These are phyloP conservation scores for Stratiomys singularior DNA, from an alignment of 2,888 invertebrate genomes.

Conservation along the genomic window DNA sequence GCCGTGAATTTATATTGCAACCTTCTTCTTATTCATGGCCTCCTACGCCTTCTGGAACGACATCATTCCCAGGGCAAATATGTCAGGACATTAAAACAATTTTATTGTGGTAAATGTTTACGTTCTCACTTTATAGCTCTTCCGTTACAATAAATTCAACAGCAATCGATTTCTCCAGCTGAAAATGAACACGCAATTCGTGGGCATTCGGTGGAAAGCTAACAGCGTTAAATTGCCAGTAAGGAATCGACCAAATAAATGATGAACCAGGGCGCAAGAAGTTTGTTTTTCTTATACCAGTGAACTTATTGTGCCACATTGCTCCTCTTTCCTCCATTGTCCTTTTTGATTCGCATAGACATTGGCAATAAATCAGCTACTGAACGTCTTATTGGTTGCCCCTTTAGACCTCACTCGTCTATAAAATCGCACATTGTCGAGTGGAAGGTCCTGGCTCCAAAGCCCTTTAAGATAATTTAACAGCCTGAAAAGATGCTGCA, in stretches of 20 bases:
- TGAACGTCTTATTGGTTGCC: neutral
- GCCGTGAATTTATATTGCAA: too few species aligned
- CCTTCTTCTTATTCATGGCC: too few species aligned
- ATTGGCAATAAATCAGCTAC: constrained; percentile 15
- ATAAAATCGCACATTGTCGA: neutral
- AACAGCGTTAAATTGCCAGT: constrained; percentile 20
- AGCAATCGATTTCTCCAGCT: constrained; percentile 33
- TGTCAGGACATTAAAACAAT: constrained; percentile 38
- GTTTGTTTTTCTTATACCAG: neutral
- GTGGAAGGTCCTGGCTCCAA: neutral
- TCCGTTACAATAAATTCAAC: constrained; percentile 40
- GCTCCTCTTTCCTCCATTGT: neutral
- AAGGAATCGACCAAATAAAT: constrained; percentile 22
- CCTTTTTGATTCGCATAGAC: neutral
- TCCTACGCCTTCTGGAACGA: neutral
- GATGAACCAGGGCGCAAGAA: constrained; percentile 18
- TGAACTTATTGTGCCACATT: neutral
- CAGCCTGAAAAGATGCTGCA: constrained; percentile 32
- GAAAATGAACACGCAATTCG: constrained; percentile 7
- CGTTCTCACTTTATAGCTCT: constrained; percentile 43
- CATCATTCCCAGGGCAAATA: constrained; percentile 15
- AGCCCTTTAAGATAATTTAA: constrained; percentile 35
- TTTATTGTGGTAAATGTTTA: constrained; percentile 44
- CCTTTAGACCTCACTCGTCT: neutral
- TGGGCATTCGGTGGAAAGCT: constrained; percentile 5